phyloP scores from a whole-genome alignment of 2,888 invertebrate species.

The Parelbella ahira region DNA sequence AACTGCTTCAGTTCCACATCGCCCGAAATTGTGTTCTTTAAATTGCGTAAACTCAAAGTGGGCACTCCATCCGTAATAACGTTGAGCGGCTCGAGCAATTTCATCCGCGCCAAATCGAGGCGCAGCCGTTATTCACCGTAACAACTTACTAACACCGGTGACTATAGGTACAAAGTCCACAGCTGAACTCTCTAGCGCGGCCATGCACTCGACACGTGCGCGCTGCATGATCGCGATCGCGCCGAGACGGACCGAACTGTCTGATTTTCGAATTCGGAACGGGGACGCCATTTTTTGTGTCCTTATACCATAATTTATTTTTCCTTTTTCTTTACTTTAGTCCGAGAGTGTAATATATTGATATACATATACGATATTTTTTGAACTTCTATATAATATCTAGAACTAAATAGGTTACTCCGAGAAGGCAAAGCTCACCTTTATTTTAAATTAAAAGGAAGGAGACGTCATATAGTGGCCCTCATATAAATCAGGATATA shows the following conservation, averaged over 20 bases:
- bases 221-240: conserved; percentile 50
- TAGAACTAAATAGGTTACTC: too few species aligned
- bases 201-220: conserved; percentile 52
- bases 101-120: conserved; percentile 34
- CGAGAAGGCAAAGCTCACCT: too few species aligned
- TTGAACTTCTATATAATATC: too few species aligned
- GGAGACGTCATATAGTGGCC: background rate
- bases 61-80: too few species aligned
- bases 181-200: conserved; percentile 59
- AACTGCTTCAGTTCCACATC: too few species aligned
- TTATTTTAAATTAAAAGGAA: background rate
- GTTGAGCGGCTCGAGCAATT: conserved; percentile 28
- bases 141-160: conserved; percentile 59
- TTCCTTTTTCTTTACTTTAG: background rate
- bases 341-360: too few species aligned
- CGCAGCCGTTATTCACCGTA: conserved; percentile 48
- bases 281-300: conserved; percentile 19
- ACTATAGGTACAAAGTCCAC: conserved; percentile 75
- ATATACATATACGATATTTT: too few species aligned
- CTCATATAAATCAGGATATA: conserved; percentile 11
- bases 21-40: too few species aligned
- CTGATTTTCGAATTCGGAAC: conserved; percentile 31
- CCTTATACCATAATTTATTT: conserved; percentile 7
- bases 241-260: conserved; percentile 21
- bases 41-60: conserved; percentile 4